phyloP scores from a whole-genome alignment of 1,140 invertebrate genomes.

The Leguminivora glycinivorella region DNA sequence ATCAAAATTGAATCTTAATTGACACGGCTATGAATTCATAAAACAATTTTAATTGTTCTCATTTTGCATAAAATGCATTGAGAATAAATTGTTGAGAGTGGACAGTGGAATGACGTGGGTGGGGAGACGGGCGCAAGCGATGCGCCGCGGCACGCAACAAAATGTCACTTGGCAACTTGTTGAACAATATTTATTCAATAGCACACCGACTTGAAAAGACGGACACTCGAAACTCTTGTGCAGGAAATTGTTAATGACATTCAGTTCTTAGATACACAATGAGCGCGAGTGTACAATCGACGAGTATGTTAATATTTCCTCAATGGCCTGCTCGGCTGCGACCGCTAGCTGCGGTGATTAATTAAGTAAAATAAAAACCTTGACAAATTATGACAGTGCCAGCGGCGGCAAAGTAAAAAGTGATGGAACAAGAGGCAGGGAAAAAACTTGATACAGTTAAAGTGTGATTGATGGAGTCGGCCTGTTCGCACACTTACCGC shows the following conservation, averaged over 20 bases:
- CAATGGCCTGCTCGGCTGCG: conserved; percentile 36
- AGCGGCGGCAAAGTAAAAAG: conserved; percentile 59
- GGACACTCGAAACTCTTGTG: conserved; percentile 65
- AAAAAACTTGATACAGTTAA: conserved; percentile 75
- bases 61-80: conserved; percentile 63
- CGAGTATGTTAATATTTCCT: conserved; percentile 60
- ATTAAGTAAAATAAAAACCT: conserved; percentile 63
- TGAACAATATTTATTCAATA: conserved; percentile 75
- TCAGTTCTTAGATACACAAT: conserved; percentile 61
- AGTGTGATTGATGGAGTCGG: conserved; percentile 68
- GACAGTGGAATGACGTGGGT: conserved; percentile 54
- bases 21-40: conserved; percentile 60
- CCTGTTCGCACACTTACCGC: conserved; percentile 55
- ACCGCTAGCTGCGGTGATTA: conserved; percentile 50
- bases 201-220: conserved; percentile 60
- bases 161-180: conserved; percentile 74
- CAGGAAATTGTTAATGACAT: conserved; percentile 71
- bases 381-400: conserved; percentile 63
- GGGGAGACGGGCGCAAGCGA: conserved; percentile 37
- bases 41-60: conserved; percentile 66
- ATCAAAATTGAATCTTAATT: conserved; percentile 71
- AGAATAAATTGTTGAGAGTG: conserved; percentile 60
- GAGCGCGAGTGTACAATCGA: conserved; percentile 35
- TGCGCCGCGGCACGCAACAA: conserved; percentile 45
- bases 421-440: conserved; percentile 49